Evolutionary conservation across 2,888 invertebrate species (phyloP), one percentile per base, ranked within the genome.

Genomic region (Corbicula japonica): DNA sequence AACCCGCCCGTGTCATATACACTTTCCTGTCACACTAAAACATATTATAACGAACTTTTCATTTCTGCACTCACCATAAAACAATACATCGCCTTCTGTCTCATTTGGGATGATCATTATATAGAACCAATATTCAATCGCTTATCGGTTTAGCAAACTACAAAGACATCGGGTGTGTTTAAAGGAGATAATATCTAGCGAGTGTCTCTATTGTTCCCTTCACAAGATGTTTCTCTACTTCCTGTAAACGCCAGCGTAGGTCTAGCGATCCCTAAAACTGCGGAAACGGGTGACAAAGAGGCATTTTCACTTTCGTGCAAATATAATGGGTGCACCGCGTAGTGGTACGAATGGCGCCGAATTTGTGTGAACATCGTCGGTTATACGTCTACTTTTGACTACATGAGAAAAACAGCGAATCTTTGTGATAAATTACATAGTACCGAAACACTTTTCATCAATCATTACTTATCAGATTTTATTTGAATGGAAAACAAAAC

Each of bases 301-400:
- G 70, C 46, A 62, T 77, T 72, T 77, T 77, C 81, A 81, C 77
- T 62, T 77, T 83, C 71, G 63, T 66, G 60, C 50, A 62, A 63
- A 58, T 65, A 35, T 46, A 46, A 68, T 56, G 71, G 50, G 35
- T 54, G 44, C 69, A 61, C 60, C 62, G 69, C 68, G 44, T 62
- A 41, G 54, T 52, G 72, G 56, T 56, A 46, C 38, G 69, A 35
- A 52, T 76, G 85, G 85, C 85, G 85, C 85, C 85, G 63, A 52
- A n/a, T 35, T 76, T 61, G 85, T 83, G 85, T 74, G 76, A 85
- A 83, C 58, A 61, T 83, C 79, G 85, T 85, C 85, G 83, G 83
- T 63, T 66, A 41, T 50, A 23, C 32, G 54, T 21, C 52, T 28
- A 32, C 41, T 46, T 26, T 60, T 63, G 38, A 63, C 44, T 26